Percentiles rank a stretch among this genome's conserved stretches.
phyloP scores from a whole-genome alignment of 1,140 invertebrate species.

The Diachasmimorpha longicaudata region DNA sequence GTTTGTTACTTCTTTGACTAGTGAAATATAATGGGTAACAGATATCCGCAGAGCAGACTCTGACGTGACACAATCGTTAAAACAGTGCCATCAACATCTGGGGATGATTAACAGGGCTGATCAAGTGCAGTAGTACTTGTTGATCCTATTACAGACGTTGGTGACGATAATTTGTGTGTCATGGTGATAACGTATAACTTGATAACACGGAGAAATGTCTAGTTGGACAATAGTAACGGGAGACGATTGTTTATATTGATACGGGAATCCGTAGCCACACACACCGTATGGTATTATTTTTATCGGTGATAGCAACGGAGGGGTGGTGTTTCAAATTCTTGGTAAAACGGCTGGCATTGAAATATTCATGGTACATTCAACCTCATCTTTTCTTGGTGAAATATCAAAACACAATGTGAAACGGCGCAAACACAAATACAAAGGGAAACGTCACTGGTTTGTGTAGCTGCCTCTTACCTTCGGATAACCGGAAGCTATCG shows the following conservation, averaged over 20 bases:
- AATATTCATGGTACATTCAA: slow-evolving; percentile 1
- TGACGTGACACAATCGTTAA: background rate
- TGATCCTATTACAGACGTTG: background rate
- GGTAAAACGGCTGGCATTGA: background rate
- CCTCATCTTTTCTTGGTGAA: background rate
- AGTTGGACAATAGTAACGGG: background rate
- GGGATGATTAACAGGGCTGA: background rate
- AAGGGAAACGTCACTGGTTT: background rate
- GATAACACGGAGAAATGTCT: background rate
- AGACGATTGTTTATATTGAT: background rate
- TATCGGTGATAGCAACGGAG: background rate
- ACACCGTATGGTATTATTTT: background rate
- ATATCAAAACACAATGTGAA: background rate
- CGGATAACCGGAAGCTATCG: slow-evolving; percentile 8
- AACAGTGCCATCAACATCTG: background rate
- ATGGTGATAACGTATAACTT: background rate
- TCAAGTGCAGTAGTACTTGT: slow-evolving; percentile 11
- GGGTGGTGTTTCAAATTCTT: background rate
- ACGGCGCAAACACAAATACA: background rate
- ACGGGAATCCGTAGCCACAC: background rate
- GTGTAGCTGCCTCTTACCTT: background rate
- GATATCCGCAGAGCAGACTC: background rate
- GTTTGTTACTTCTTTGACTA: background rate
- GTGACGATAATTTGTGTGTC: background rate
- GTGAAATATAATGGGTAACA: background rate